These are phyloP conservation scores for Brassicogethes aeneus DNA, from an alignment of 2,888 invertebrate genomes.

Conservation along the genomic window DNA sequence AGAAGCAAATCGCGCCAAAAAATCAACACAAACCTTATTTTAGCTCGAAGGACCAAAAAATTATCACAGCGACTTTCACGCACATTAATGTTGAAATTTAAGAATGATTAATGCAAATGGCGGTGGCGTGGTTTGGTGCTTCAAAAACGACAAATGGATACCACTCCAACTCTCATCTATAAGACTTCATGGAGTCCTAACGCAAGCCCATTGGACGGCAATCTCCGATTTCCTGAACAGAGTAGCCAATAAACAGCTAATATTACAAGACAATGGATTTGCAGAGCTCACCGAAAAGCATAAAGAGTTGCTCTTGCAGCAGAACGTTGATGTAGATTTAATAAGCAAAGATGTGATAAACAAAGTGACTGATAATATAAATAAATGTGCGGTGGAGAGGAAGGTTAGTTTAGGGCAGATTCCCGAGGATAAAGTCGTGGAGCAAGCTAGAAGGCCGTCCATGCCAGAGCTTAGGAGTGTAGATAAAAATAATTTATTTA, in stretches of 20 bases:
- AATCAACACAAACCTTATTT: no score
- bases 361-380: constrained; percentile 20
- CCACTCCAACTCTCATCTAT: constrained; percentile 59
- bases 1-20: no score
- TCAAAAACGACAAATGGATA: constrained; percentile 58
- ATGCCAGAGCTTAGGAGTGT: constrained; percentile 31
- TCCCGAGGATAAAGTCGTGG: constrained; percentile 30
- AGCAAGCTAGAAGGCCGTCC: constrained; percentile 28
- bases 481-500: constrained; percentile 36
- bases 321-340: constrained; percentile 16
- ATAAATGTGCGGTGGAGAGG: constrained; percentile 20
- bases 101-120: constrained; percentile 55
- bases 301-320: constrained; percentile 30
- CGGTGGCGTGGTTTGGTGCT: constrained; percentile 56
- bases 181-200: constrained; percentile 55
- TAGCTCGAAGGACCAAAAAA: no score
- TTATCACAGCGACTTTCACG: no score
- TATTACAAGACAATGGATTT: constrained; percentile 45
- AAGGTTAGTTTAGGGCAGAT: constrained; percentile 31
- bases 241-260: constrained; percentile 54
- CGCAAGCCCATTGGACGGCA: constrained; percentile 56
- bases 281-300: constrained; percentile 38
- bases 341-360: constrained; percentile 13
- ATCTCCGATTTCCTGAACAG: constrained; percentile 56
- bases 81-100: no score